A percentile compares a stretch with the other conserved stretches of the same genome.
These are phyloP conservation scores for Scomber japonicus DNA, from an alignment of 2,113 vertebrate genomes.

Conservation along the genomic window DNA sequence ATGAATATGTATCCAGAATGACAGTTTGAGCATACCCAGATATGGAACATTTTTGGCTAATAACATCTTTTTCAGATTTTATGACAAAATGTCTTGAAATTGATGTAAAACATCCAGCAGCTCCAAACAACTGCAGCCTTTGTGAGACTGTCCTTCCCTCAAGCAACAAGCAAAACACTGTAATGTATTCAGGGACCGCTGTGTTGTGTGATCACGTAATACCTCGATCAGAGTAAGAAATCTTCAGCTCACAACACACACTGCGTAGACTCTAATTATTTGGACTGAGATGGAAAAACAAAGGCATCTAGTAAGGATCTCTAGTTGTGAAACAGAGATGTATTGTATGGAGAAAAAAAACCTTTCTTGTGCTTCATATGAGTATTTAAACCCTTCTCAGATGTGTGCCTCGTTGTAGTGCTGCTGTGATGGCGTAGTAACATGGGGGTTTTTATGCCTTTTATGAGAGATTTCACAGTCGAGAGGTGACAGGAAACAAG, in stretches of 20 bases:
- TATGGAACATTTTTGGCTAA: no score
- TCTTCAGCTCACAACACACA: conserved; percentile 11
- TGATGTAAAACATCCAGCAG: not conserved
- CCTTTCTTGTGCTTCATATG: no score
- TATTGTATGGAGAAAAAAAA: not conserved
- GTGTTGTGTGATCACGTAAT: conserved; percentile 23
- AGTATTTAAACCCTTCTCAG: not conserved
- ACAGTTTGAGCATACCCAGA: no score
- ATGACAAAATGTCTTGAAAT: no score
- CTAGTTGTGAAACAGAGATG: not conserved
- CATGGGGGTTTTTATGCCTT: no score
- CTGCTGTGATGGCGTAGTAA: no score
- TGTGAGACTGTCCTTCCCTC: not conserved
- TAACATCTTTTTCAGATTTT: no score
- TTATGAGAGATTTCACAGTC: no score
- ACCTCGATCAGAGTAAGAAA: conserved; percentile 20
- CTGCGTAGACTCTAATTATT: conserved; percentile 19
- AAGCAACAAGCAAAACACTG: not conserved
- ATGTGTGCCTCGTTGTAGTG: no score
- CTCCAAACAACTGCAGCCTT: not conserved
- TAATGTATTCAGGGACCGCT: conserved; percentile 10
- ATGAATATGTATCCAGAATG: no score
- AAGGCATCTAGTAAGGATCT: not conserved
- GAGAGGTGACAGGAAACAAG: not conserved
- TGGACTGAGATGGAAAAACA: conserved; percentile 6